Conservation (phyloP, 2,113 vertebrate genomes). For the Platichthys flesus region DNA sequence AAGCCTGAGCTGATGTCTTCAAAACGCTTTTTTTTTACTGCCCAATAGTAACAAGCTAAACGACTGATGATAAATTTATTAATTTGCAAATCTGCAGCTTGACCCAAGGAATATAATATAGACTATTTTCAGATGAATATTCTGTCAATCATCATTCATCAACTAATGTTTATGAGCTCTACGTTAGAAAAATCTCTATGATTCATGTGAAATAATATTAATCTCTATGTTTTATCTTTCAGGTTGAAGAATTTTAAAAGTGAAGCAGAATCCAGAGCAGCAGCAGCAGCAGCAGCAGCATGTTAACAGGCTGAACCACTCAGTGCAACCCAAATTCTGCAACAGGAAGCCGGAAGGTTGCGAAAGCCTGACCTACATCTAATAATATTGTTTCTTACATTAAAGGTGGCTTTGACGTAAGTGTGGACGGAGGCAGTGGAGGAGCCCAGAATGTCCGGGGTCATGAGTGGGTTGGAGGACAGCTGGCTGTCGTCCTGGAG, state of each 20-base stretch:
- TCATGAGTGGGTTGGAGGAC: slow-evolving; percentile 98
- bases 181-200: too few relatives aligned
- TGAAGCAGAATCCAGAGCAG: not conserved
- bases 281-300: not conserved
- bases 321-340: too few relatives aligned
- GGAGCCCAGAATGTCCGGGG: slow-evolving; percentile 94
- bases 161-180: too few relatives aligned
- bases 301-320: not conserved
- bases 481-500: slow-evolving; percentile 97
- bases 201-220: too few relatives aligned
- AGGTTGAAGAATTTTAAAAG: too few relatives aligned
- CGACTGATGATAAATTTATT: not conserved
- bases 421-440: slow-evolving; percentile 95
- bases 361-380: slow-evolving; percentile 1
- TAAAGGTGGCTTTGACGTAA: slow-evolving; percentile 97
- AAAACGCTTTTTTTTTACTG: not conserved
- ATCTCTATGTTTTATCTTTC: not conserved
- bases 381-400: slow-evolving; percentile 82
- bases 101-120: not conserved
- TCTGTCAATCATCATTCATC: too few relatives aligned
- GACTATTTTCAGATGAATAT: too few relatives aligned
- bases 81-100: not conserved
- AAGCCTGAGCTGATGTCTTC: not conserved
- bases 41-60: not conserved
- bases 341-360: not conserved